Base-by-base conservation (phyloP, 2,888 invertebrate genomes). In the Criorhina ranunculi region DNA sequence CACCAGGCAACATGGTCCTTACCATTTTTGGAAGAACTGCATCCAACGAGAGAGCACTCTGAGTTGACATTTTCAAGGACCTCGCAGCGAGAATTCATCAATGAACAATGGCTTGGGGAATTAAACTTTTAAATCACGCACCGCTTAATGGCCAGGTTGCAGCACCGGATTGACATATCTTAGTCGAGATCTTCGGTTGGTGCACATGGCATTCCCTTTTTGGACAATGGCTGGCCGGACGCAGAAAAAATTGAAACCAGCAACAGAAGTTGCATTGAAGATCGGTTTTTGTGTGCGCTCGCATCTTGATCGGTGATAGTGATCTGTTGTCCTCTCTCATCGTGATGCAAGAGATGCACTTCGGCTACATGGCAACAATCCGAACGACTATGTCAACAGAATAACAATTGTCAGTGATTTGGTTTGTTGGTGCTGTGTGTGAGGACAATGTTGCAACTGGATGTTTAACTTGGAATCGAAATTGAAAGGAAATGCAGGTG, bases 111-210 rank as follows among this genome's bases (percentile, higher is more conserved):
- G 59, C 64, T 66, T 29, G 59, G 15, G 44, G 80, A 85, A 85
- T 85, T 85, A 85, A 85, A 85, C 80, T 85, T 85, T 80, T 85
- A 85, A 85, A 85, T 85, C 85, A 85, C 85, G 75, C 80, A 75
- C 40, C 66, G 75, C 80, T 72, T 75, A 85, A 80, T 85, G 80
- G 70, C 46, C 57, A 33, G 9, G 42, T 19, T 44, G 64, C 51
- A 49, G 44, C 53, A 33, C 15, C 62, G 70, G 75, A 85, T 85
- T 80, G 85, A 85, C 85, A 85, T 85, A 85, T 85, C 85, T 85
- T 44, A 40, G 75, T 9, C 35, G 66, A 75, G 75, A 85, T 80
- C 85, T 85, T 46, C 49, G 19, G 73, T 42, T 83, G 83, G 69
- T 64, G 62, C 72, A 62, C n/a, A 24, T 70, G 57, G 31, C 60